Conservation (phyloP, 1,140 invertebrate species). For the Brachionus koreanus region DNA sequence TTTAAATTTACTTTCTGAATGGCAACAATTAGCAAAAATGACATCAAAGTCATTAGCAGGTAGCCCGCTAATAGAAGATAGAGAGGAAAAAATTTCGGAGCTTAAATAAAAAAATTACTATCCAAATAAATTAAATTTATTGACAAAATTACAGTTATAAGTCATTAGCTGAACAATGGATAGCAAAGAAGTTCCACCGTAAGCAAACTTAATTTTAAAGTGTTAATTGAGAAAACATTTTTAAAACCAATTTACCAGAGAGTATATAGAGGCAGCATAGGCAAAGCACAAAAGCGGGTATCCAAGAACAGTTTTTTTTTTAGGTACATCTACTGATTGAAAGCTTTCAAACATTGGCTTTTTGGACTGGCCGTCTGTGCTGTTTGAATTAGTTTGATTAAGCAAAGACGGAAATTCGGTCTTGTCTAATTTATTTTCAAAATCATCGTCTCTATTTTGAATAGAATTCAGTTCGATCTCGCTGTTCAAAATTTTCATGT, state of each 20-base stretch:
- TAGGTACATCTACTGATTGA: not conserved
- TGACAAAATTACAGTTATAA: slow-evolving; percentile 11
- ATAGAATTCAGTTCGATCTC: slow-evolving; percentile 11
- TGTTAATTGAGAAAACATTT: too few relatives aligned
- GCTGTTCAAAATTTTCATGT: slow-evolving; percentile 6
- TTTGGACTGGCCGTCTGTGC: not conserved
- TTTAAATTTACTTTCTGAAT: slow-evolving; percentile 30
- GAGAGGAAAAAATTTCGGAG: not conserved
- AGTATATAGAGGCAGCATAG: slow-evolving; percentile 13
- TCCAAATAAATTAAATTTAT: not conserved
- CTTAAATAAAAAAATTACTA: not conserved
- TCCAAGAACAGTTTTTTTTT: slow-evolving; percentile 24
- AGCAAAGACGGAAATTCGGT: not conserved
- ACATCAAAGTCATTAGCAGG: slow-evolving; percentile 35
- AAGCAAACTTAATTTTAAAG: slow-evolving; percentile 8
- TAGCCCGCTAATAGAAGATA: slow-evolving; percentile 22
- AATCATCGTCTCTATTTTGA: not conserved
- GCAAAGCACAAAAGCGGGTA: slow-evolving; percentile 13
- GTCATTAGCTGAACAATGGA: slow-evolving; percentile 38
- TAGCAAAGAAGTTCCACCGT: slow-evolving; percentile 26
- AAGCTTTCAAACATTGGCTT: not conserved
- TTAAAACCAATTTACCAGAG: not conserved
- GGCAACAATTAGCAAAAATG: slow-evolving; percentile 38
- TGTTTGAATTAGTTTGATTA: not conserved
- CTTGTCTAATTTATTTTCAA: not conserved